phyloP scores from a whole-genome alignment of 2,888 invertebrate genomes.

The Listrodromus nycthemerus region DNA sequence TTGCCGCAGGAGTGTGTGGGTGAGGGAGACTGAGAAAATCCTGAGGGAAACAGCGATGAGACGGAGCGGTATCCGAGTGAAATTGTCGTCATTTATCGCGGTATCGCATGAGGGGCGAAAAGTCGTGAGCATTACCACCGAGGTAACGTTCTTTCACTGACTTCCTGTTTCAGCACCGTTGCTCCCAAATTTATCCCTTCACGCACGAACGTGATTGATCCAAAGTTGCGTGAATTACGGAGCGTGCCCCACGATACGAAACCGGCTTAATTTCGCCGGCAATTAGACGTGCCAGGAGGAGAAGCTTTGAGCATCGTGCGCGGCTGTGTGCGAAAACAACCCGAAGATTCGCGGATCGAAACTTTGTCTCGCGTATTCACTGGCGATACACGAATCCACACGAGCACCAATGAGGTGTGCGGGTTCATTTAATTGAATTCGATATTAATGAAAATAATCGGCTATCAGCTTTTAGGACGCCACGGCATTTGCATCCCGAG shows the following conservation, averaged over 20 bases:
- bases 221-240: slow-evolving; percentile 15
- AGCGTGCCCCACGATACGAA: slow-evolving; percentile 13
- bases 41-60: neutral
- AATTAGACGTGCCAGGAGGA: slow-evolving; percentile 23
- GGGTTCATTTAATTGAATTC: neutral
- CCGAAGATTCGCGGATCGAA: slow-evolving; percentile 22
- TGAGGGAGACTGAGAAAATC: neutral
- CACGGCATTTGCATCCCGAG: neutral
- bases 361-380: slow-evolving; percentile 7
- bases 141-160: slow-evolving; percentile 26
- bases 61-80: slow-evolving; percentile 14
- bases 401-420: too few species aligned
- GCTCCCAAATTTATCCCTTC: neutral
- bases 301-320: neutral
- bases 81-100: slow-evolving; percentile 25
- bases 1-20: neutral
- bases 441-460: neutral
- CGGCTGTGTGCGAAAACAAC: slow-evolving; percentile 30
- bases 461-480: neutral
- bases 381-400: too few species aligned
- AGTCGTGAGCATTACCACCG: slow-evolving; percentile 18
- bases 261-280: slow-evolving; percentile 5
- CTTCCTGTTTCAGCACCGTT: neutral
- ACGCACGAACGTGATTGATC: slow-evolving; percentile 31
- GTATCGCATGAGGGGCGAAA: slow-evolving; percentile 20